A percentile compares a stretch with the other conserved stretches of the same genome.
Evolutionary conservation across 1,140 invertebrate genomes (phyloP).

Genomic region (Heterodera schachtii): DNA sequence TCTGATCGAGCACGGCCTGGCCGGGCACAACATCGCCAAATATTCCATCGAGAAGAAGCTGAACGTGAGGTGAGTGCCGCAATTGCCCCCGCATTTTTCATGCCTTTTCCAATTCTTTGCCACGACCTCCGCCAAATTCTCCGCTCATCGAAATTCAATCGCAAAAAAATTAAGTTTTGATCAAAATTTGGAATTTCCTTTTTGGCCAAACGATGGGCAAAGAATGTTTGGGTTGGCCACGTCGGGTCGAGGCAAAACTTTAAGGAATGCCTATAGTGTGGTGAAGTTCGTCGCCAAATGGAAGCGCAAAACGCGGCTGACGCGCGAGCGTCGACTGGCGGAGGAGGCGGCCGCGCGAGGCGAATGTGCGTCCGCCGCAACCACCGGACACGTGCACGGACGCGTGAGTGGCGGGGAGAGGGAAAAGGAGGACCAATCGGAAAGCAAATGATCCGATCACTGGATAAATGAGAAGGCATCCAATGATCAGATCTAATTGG

Average conservation of each 20-base stretch:
- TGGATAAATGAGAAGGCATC: too few species aligned
- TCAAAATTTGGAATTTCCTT: neutral
- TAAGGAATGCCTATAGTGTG: conserved; percentile 35
- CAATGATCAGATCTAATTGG: too few species aligned
- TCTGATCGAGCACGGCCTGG: conserved; percentile 80
- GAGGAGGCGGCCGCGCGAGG: conserved; percentile 18
- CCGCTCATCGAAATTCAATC: conserved; percentile 5
- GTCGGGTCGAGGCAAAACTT: conserved; percentile 32
- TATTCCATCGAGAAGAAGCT: conserved; percentile 59
- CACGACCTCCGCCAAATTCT: conserved; percentile 22
- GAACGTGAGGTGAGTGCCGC: conserved; percentile 46
- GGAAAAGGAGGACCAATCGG: too few species aligned
- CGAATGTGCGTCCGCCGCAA: conserved; percentile 17
- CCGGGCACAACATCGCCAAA: conserved; percentile 55
- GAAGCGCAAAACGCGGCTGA: conserved; percentile 24
- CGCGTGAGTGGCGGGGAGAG: too few species aligned
- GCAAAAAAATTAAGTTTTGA: neutral
- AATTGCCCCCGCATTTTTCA: neutral
- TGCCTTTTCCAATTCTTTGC: conserved; percentile 3
- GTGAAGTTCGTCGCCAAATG: conserved; percentile 32
- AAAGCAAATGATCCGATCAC: too few species aligned
- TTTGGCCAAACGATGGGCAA: conserved; percentile 19
- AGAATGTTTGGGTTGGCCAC: conserved; percentile 3
- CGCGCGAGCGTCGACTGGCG: conserved; percentile 19
- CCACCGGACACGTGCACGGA: neutral